Conservation (phyloP, 1,140 invertebrate species). For the Leptinotarsa lineolata region DNA sequence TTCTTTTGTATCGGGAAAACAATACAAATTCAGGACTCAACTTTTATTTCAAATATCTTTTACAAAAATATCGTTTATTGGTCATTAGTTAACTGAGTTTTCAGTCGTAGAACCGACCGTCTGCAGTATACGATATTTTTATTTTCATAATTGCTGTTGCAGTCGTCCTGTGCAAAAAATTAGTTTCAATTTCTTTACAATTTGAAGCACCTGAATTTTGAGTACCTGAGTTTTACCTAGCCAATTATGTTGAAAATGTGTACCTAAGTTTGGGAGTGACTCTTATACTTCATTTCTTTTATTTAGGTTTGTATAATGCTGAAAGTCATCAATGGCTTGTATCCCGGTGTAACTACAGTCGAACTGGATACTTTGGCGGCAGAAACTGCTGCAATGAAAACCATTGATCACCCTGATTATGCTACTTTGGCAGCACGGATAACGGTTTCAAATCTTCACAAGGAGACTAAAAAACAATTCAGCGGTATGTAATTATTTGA, state of each 20-base stretch:
- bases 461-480: constrained; percentile 91
- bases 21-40: no score
- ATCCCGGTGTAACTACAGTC: constrained; percentile 93
- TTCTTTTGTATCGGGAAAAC: no score
- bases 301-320: constrained; percentile 67
- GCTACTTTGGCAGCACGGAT: constrained; percentile 93
- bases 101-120: no score
- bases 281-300: neutral
- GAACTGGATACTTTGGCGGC: constrained; percentile 97
- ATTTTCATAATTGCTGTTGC: no score
- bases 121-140: no score
- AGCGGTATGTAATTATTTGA: constrained; percentile 77
- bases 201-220: no score
- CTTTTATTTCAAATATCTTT: neutral
- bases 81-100: no score
- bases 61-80: no score
- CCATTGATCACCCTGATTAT: constrained; percentile 96
- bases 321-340: constrained; percentile 91
- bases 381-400: constrained; percentile 95
- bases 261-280: no score
- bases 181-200: no score
- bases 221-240: no score
- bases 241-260: neutral
- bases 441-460: constrained; percentile 96
- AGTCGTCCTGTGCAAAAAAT: no score